phyloP scores from a whole-genome alignment of 2,888 invertebrate genomes.

The Tanaodytes sp. region DNA sequence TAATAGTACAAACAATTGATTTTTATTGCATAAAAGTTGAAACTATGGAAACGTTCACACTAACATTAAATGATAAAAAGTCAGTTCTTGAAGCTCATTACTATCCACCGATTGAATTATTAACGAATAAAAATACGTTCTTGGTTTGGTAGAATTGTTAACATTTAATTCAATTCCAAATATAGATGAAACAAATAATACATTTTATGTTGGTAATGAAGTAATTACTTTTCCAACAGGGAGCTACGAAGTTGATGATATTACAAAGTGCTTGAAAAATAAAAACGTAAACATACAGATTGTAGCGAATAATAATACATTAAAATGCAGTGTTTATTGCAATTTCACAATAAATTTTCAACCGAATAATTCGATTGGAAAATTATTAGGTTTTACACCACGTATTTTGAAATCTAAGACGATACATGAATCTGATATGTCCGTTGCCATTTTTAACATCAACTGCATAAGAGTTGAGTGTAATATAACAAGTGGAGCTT shows the following conservation, averaged over 20 bases:
- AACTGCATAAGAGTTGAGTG: conserved; percentile 34
- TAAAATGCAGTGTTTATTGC: neutral
- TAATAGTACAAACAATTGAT: conserved; percentile 1
- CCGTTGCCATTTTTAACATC: conserved; percentile 29
- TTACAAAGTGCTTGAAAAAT: conserved; percentile 54
- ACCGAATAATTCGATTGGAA: conserved; percentile 37
- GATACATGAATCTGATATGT: conserved; percentile 13
- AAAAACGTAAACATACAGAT: conserved; percentile 3
- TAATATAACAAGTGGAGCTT: conserved; percentile 34
- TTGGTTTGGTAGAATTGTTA: conserved; percentile 62
- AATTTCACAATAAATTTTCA: neutral
- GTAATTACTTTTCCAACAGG: conserved; percentile 59
- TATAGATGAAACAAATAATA: conserved; percentile 63
- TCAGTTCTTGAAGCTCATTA: too few relatives aligned
- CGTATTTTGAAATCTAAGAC: conserved; percentile 27
- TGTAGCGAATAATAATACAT: conserved; percentile 10
- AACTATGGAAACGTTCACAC: conserved; percentile 50
- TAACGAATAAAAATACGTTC: conserved; percentile 56
- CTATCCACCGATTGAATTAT: conserved; percentile 47
- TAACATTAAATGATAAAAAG: conserved; percentile 22
- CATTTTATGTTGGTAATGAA: conserved; percentile 57
- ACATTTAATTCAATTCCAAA: conserved; percentile 65
- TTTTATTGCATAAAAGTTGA: conserved; percentile 9
- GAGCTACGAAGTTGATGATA: conserved; percentile 64
- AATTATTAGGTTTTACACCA: conserved; percentile 22